Percentiles rank a stretch among this genome's conserved stretches.
phyloP scores from a whole-genome alignment of 2,113 vertebrate genomes.

The Diadophis punctatus region DNA sequence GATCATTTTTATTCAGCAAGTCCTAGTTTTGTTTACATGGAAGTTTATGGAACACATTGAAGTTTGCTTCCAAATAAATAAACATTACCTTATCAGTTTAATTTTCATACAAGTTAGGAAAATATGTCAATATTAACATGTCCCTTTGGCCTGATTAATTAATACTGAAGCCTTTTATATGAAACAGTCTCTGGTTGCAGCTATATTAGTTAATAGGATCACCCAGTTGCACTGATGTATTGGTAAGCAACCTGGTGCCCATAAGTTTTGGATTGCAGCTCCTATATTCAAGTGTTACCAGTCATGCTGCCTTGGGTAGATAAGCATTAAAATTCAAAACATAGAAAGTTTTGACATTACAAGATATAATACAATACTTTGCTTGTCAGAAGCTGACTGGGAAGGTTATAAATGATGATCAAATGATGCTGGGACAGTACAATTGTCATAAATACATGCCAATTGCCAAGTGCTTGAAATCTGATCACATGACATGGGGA shows the following conservation, averaged over 20 bases:
- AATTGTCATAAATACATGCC: too few relatives aligned
- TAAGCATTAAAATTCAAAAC: not conserved
- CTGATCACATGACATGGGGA: too few relatives aligned
- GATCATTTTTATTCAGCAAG: not conserved
- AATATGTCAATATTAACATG: not conserved
- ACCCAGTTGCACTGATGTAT: not conserved
- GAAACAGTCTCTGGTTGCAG: not conserved
- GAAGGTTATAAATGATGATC: not conserved
- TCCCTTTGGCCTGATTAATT: not conserved
- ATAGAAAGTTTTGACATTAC: not conserved
- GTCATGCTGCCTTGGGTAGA: not conserved
- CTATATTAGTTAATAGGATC: not conserved
- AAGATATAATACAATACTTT: not conserved
- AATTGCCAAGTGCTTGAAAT: too few relatives aligned
- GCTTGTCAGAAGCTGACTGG: not conserved
- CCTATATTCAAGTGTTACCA: not conserved
- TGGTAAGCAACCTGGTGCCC: not conserved
- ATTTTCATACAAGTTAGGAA: not conserved
- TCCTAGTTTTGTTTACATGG: not conserved
- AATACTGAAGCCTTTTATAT: not conserved
- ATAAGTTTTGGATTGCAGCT: not conserved
- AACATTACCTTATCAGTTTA: not conserved
- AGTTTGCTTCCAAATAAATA: not conserved
- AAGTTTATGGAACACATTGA: too few relatives aligned
- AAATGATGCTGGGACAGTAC: too few relatives aligned